phyloP scores from a whole-genome alignment of 2,888 invertebrate genomes.

The Leptopilina syphax region DNA sequence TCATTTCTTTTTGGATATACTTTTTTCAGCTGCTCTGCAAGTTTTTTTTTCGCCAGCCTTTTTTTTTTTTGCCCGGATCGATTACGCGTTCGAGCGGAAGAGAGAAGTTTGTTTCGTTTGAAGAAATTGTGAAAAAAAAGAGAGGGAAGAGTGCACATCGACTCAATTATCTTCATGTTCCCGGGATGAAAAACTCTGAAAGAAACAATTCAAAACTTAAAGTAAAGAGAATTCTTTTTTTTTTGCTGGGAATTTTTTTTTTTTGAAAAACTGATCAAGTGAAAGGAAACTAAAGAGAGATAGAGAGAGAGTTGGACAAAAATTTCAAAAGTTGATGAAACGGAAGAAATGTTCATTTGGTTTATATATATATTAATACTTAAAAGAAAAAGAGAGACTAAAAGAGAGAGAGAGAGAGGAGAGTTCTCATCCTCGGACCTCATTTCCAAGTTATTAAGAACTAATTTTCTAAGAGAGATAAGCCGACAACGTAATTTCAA shows the following conservation, averaged over 20 bases:
- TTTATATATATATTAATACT: not conserved
- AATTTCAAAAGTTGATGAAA: no score
- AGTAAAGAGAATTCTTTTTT: conserved; percentile 27
- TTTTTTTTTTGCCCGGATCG: conserved; percentile 17
- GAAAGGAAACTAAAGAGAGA: not conserved
- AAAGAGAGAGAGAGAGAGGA: not conserved
- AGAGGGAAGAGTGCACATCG: conserved; percentile 19
- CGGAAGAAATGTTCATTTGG: no score
- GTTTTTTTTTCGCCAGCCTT: not conserved
- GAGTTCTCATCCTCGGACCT: conserved; percentile 1
- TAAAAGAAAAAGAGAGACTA: not conserved
- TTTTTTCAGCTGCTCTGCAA: conserved; percentile 4
- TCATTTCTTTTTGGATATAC: not conserved
- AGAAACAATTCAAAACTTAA: conserved; percentile 28
- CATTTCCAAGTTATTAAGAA: conserved; percentile 9
- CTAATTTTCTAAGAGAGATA: conserved; percentile 27
- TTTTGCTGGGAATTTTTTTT: not conserved
- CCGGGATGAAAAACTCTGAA: conserved; percentile 11
- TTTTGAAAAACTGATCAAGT: not conserved
- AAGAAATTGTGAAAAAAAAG: conserved; percentile 19
- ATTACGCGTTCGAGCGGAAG: conserved; percentile 38
- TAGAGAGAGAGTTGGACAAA: no score
- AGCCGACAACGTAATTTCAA: conserved; percentile 20
- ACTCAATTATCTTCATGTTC: conserved; percentile 39
- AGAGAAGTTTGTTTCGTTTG: conserved; percentile 37